Conservation (phyloP, 1,140 invertebrate genomes). For the Drosophila willistoni region DNA sequence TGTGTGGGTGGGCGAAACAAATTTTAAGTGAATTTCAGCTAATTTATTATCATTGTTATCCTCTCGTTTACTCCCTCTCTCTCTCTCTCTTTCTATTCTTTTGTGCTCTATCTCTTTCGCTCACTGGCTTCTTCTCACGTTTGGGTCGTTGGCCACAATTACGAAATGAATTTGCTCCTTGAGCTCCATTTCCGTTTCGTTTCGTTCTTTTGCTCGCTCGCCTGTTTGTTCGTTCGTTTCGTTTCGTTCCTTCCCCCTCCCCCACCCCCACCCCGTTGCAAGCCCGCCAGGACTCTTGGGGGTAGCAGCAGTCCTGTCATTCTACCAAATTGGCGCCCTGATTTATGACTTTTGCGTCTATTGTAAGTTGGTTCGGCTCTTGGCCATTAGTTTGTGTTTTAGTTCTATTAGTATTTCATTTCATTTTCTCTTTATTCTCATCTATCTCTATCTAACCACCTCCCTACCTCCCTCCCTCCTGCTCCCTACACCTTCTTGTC, state of each 20-base stretch:
- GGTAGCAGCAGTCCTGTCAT: conserved; percentile 54
- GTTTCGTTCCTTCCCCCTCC: not conserved
- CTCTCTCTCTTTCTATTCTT: conserved; percentile 21
- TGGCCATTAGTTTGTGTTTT: conserved; percentile 69
- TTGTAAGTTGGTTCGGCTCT: conserved; percentile 38
- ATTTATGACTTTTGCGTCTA: conserved; percentile 77
- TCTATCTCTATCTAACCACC: conserved; percentile 36
- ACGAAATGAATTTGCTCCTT: conserved; percentile 75
- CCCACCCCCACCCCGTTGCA: conserved; percentile 1
- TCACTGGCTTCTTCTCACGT: not conserved
- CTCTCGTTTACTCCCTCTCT: conserved; percentile 44
- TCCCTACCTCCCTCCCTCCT: not conserved
- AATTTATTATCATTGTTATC: conserved; percentile 83
- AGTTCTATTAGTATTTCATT: conserved; percentile 80
- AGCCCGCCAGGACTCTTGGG: conserved; percentile 58
- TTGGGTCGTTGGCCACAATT: conserved; percentile 78
- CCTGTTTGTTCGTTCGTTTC: not conserved
- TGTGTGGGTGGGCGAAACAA: conserved; percentile 21
- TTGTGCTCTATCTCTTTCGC: not conserved
- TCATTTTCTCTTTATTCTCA: conserved; percentile 69
- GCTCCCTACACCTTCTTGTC: conserved; percentile 31
- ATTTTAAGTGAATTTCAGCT: conserved; percentile 82
- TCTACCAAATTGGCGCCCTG: conserved; percentile 75
- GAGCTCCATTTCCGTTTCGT: conserved; percentile 21
- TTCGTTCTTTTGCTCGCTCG: conserved; percentile 5